Base-by-base conservation (phyloP, 1,140 invertebrate species). In the Pachyrhynchus sulphureomaculatus region DNA sequence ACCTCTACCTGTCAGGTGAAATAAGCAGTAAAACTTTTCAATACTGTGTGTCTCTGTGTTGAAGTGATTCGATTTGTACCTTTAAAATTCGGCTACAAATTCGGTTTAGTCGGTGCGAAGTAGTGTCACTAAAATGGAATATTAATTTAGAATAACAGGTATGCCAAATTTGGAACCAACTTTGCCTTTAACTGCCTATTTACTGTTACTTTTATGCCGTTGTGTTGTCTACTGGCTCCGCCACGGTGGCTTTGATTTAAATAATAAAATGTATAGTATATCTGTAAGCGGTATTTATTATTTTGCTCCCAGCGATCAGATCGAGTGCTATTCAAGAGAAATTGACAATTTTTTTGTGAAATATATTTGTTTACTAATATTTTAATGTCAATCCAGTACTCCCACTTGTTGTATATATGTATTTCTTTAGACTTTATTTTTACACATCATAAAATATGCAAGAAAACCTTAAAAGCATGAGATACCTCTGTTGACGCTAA, bases 1-100 rank as follows among this genome's bases (percentile, higher is more conserved):
- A 65, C 41, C 58, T 62, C 47, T 67, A 67, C 62, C 62, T 67
- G 65, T 37, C 62, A 65, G 66, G 53, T 63, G 52, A 59, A 52
- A 51, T 58, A 62, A 44, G 45, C 62, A 62, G 57, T 51, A 49
- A 57, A 64, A 55, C 34, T 58, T 60, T 60, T 60, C 55, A 51
- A 55, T 61, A 51, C 53, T 39, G 32, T 39, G 41, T 65, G 55
- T 12, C 10, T 5, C n/a, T 51, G 44, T 44, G 41, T 36, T 33
- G 42, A 33, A 54, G 52, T 65, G 26, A 20, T 66, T 48, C 36
- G 60, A 54, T 63, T 42, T 63, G 54, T 54, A 48, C 33, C 48
- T 55, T 49, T 37, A 33, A 33, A 63, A 47, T 55, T 53, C 17
- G 15, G 42, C 2, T 47, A 29, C 12, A 18, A 56, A 47, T 26